Percentiles rank a stretch among this genome's conserved stretches.
These are phyloP conservation scores for Cassiopea xamachana DNA, from an alignment of 30 jellyfish, hydroid and myxozoan genomes.

Conservation along the genomic window DNA sequence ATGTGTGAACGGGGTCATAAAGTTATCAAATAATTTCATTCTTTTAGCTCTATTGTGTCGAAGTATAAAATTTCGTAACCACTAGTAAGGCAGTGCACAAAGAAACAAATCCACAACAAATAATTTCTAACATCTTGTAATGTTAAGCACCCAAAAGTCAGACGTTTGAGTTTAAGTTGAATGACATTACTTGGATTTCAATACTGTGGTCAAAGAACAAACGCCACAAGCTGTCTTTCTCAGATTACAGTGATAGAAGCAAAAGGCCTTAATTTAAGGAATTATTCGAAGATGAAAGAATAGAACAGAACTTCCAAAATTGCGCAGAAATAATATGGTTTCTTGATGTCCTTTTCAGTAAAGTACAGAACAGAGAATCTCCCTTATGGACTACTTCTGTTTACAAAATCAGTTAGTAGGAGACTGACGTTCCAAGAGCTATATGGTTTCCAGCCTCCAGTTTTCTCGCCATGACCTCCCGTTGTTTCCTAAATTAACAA, in stretches of 20 bases:
- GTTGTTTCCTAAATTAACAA: too few species aligned
- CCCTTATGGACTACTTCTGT: too few species aligned
- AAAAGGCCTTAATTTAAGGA: too few species aligned
- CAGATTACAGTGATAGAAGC: background rate
- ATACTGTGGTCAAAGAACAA: constrained; percentile 22
- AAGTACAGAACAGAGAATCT: too few species aligned
- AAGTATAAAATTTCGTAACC: background rate
- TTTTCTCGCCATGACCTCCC: too few species aligned
- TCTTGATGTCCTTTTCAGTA: too few species aligned
- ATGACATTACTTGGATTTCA: constrained; percentile 14
- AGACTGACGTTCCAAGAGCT: too few species aligned
- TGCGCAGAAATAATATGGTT: too few species aligned
- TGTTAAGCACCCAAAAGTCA: background rate
- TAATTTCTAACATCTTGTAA: background rate
- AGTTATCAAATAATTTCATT: background rate
- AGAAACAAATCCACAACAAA: constrained; percentile 1
- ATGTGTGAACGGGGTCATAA: too few species aligned
- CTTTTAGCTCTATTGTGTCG: background rate
- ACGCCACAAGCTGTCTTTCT: background rate
- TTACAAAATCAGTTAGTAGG: too few species aligned
- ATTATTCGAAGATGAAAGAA: background rate
- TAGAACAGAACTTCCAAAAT: background rate
- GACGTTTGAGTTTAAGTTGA: background rate
- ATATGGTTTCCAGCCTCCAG: too few species aligned
- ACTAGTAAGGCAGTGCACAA: background rate